Evolutionary conservation across 2,797 vertebrate species (phyloP), one percentile per base, ranked within the genome.

Genomic region (Tolypeutes matacus): DNA sequence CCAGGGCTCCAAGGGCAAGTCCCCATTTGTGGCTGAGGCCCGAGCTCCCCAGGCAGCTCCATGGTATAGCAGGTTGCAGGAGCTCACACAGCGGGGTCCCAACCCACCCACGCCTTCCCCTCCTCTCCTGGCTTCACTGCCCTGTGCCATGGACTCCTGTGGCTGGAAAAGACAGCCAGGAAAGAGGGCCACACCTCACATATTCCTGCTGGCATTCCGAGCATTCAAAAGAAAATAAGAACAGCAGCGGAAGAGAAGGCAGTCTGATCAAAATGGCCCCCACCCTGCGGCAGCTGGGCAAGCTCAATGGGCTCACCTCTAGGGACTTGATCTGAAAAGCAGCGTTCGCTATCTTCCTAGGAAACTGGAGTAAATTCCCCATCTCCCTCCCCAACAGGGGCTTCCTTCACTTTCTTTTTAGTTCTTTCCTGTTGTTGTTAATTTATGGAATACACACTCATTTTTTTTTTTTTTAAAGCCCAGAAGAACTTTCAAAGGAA

Each of bases 111-210:
- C 2, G n/a, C 56, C 27, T 75, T 53, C n/a, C 31, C 39, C 64
- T 62, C 49, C 17, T 56, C 56, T 21, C 21, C 56, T 8, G 0
- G 0, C 0, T 9, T 3, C 17, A 15, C 64, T 1, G 29, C 14
- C 85, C 25, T 31, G 42, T 21, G 7, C 2, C 2, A 0, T 0
- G 0, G 34, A 29, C 5, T 42, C 2, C 31, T 23, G 5, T 5
- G 31, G 39, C 51, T 10, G 0, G 56, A 62, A 53, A 42, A 58
- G 14, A 51, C n/a, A 67, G 18, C 53, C 27, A 36, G 75, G 75
- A 92, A 42, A 42, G 5, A 86, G 53, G 69, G 65, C 51, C 56
- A 51, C 49, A 53, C 42, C 88, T 95, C 67, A 42, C n/a, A 25
- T 7, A 67, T 36, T 56, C 75, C 34, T 3, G 3, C 51, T n/a